Evolutionary conservation across 2,888 invertebrate species (phyloP), one percentile per base, ranked within the genome.

Genomic region (Sericinus montela): DNA sequence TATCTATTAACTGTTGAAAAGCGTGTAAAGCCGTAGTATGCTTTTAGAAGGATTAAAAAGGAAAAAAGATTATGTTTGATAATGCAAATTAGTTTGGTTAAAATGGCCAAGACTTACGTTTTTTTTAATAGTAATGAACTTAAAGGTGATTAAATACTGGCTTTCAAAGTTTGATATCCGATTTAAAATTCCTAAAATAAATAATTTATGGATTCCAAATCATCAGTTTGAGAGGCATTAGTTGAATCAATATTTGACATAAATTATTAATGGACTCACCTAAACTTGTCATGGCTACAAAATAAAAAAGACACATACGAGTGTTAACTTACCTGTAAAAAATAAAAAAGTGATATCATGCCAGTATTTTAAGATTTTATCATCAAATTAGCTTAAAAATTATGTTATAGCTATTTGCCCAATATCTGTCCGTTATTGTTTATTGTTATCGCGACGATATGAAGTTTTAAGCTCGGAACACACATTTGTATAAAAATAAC

Each of bases 321-420:
- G 44, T 47, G 46, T 51, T 48, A 51, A 65, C 64, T 67, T 64
- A 64, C 64, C 58, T 65, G 64, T 29, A 59, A 63, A 57, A 55
- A 58, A 53, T 42, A n/a, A 53, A 52, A 52, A 56, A 16, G 14
- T 28, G 25, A 54, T 54, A 41, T 36, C 43, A 23, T 38, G 44
- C 40, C 51, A 52, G 50, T 51, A 47, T 47, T 44, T 51, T 56
- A 56, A 53, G 50, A 45, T 58, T 62, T 62, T 60, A 62, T 58
- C 53, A 51, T 54, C 56, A 48, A 55, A 59, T 62, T 59, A 58
- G 49, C 52, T 57, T 45, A 23, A 52, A 58, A 56, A 53, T 59
- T 48, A 58, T 56, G 54, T 54, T 57, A 57, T 58, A 54, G 56
- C 48, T 55, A 58, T 62, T 56, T 58, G 52, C 45, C 53, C 53